Conservation (phyloP, 1,140 invertebrate species). For the Rhopalosiphum maidis region DNA sequence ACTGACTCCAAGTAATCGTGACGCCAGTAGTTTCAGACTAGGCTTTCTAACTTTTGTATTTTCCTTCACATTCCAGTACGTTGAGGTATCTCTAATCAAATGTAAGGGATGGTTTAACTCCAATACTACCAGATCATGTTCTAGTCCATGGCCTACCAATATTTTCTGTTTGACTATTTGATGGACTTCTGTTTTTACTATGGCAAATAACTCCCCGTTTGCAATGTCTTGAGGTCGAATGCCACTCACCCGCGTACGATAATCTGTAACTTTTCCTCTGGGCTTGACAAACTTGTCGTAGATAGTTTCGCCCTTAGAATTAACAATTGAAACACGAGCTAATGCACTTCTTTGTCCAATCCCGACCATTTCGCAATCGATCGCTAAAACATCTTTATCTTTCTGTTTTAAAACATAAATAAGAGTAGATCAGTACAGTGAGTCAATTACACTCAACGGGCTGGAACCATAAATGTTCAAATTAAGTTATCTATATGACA, state of each 20-base stretch:
- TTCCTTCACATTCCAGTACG: constrained; percentile 78
- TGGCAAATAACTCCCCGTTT: constrained; percentile 73
- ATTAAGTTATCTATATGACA: no score
- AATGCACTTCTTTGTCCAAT: constrained; percentile 83
- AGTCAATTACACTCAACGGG: no score
- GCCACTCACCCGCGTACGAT: constrained; percentile 86
- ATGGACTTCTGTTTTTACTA: constrained; percentile 82
- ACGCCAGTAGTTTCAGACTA: constrained; percentile 80
- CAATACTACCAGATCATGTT: constrained; percentile 85
- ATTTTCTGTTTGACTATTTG: constrained; percentile 77
- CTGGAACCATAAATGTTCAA: no score
- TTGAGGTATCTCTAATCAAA: constrained; percentile 82
- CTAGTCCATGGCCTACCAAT: constrained; percentile 86
- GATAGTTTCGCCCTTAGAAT: constrained; percentile 81
- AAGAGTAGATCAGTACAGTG: no score
- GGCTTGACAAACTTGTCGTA: constrained; percentile 93
- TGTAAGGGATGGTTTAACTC: constrained; percentile 80
- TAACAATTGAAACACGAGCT: constrained; percentile 90
- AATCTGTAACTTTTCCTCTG: constrained; percentile 78
- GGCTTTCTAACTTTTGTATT: constrained; percentile 72
- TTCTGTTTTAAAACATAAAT: neutral
- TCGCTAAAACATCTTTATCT: constrained; percentile 71
- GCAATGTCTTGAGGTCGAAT: constrained; percentile 78
- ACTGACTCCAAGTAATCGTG: constrained; percentile 76
- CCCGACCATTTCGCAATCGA: constrained; percentile 98